These are phyloP conservation scores for Graptemys geographica DNA, from an alignment of 2,797 vertebrate genomes.

Conservation along the genomic window DNA sequence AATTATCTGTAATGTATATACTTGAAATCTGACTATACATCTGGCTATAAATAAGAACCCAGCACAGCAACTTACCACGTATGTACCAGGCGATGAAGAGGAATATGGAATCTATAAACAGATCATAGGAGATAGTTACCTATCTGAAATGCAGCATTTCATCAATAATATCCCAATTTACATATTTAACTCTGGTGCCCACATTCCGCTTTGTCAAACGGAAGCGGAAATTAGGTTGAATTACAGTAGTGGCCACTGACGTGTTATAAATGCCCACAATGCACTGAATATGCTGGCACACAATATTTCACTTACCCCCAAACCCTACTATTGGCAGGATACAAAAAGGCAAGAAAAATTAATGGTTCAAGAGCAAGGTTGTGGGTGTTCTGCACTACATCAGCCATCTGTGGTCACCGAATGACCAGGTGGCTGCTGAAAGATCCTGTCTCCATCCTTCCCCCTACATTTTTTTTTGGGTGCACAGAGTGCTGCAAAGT, in stretches of 20 bases:
- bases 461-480: background rate
- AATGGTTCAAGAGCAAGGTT: background rate
- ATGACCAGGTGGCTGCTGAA: background rate
- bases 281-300: background rate
- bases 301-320: background rate
- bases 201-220: background rate
- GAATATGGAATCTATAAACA: conserved; percentile 96
- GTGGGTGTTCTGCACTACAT: background rate
- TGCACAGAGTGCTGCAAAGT: background rate
- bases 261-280: background rate
- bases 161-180: background rate
- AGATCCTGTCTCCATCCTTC: background rate
- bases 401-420: background rate
- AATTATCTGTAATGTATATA: background rate
- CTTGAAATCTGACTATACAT: accelerated
- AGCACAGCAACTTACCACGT: conserved; percentile 89
- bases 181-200: background rate
- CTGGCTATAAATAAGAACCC: background rate
- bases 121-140: conserved; percentile 14
- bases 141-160: background rate
- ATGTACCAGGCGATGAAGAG: conserved; percentile 97
- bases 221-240: too few species aligned
- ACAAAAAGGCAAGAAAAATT: background rate
- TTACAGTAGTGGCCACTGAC: too few species aligned
- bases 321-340: background rate